Evolutionary conservation across 2,888 invertebrate genomes (phyloP).

Genomic region (Andrena hattorfiana): DNA sequence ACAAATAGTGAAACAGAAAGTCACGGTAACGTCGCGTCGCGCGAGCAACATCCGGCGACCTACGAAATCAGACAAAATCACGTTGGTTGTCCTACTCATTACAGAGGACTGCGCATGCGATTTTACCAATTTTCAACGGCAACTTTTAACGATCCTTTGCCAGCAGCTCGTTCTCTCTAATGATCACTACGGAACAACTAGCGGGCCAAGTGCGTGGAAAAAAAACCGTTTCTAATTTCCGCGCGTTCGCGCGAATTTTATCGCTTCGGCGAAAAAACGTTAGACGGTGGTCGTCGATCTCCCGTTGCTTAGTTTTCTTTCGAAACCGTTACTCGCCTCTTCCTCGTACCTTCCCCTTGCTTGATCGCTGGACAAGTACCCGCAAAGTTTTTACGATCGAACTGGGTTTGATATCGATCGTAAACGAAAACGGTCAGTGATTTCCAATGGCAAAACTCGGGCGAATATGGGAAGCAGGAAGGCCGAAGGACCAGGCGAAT

Average conservation of each 20-base stretch:
- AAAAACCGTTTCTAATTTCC: constrained; percentile 36
- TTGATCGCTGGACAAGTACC: neutral
- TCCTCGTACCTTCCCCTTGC: neutral
- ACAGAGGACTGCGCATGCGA: constrained; percentile 34
- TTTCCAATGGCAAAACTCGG: neutral
- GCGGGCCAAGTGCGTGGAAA: neutral
- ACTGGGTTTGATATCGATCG: constrained; percentile 4
- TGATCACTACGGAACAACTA: neutral
- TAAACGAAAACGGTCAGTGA: constrained; percentile 1
- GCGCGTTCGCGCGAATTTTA: constrained; percentile 43
- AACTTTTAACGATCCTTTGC: constrained; percentile 46
- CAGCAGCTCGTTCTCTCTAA: constrained; percentile 46
- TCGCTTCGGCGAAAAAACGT: constrained; percentile 1
- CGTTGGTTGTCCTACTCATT: neutral
- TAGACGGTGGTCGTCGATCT: neutral
- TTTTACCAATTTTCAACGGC: constrained; percentile 48
- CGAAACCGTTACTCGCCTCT: neutral
- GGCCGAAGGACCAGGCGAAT: neutral
- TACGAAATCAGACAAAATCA: constrained; percentile 33
- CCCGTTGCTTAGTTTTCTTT: too few relatives aligned
- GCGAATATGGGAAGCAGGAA: neutral
- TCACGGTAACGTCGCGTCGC: too few relatives aligned
- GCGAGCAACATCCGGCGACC: too few relatives aligned
- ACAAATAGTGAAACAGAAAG: constrained; percentile 1
- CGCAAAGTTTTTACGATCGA: constrained; percentile 13